These are phyloP conservation scores for Gouania willdenowi DNA, from an alignment of 2,797 vertebrate species.

Conservation along the genomic window DNA sequence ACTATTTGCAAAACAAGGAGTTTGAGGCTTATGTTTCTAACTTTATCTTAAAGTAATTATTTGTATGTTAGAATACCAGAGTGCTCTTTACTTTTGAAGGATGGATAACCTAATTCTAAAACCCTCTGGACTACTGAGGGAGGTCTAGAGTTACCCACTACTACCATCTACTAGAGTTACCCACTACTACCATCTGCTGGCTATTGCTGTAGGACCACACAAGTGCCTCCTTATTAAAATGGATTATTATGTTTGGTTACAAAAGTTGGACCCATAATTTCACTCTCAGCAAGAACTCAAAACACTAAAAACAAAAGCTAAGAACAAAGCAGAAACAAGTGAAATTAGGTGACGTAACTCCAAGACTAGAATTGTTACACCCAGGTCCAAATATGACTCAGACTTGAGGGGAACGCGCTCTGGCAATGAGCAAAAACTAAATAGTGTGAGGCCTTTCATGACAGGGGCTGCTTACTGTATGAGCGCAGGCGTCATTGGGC, in stretches of 20 bases:
- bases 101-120: constrained; percentile 2
- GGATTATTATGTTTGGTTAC: constrained; percentile 40
- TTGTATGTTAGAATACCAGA: no score
- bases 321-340: constrained; percentile 12
- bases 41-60: no score
- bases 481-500: constrained; percentile 28
- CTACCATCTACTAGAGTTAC: constrained; percentile 63
- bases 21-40: no score
- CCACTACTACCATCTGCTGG: constrained; percentile 29
- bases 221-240: constrained; percentile 6
- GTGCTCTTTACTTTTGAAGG: neutral
- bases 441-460: constrained; percentile 30
- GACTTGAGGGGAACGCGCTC: constrained; percentile 11
- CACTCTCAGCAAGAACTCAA: constrained; percentile 16
- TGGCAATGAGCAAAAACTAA: constrained; percentile 43
- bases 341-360: constrained; percentile 19
- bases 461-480: constrained; percentile 44
- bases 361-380: constrained; percentile 40
- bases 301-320: neutral
- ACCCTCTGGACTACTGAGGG: neutral
- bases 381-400: constrained; percentile 60
- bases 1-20: no score
- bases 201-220: no score
- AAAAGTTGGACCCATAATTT: constrained; percentile 12
- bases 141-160: constrained; percentile 45